These are phyloP conservation scores for Rhynchomys soricoides DNA, from an alignment of 2,113 vertebrate species.

Conservation along the genomic window DNA sequence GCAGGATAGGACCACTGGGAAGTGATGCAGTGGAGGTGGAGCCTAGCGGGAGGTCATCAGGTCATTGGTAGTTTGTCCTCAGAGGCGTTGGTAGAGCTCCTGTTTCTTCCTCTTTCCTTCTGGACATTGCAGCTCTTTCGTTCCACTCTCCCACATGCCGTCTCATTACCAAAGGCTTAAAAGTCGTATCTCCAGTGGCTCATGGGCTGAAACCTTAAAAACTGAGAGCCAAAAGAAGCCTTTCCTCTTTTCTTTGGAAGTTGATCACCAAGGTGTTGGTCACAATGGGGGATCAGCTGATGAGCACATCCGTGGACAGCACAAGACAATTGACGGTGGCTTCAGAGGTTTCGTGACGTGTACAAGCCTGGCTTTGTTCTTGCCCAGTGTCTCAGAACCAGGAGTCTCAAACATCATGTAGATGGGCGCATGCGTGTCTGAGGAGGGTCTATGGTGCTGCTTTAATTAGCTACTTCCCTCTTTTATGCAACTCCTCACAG, in stretches of 20 bases:
- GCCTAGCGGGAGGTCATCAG: background rate
- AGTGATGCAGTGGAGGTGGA: background rate
- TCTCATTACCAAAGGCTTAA: background rate
- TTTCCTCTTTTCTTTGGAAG: background rate
- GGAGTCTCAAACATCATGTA: background rate
- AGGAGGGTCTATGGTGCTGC: background rate
- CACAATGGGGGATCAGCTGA: background rate
- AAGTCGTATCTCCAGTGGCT: background rate
- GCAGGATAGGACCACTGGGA: background rate
- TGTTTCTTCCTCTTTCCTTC: background rate
- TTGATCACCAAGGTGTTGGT: no score
- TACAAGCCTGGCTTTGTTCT: background rate
- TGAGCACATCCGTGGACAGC: background rate
- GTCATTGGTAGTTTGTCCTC: background rate
- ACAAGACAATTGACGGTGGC: fast-evolving
- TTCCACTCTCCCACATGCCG: background rate
- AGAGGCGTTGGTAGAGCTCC: background rate
- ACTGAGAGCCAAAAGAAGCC: background rate
- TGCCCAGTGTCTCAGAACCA: background rate
- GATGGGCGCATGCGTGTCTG: background rate
- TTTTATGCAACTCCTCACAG: background rate
- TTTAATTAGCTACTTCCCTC: background rate
- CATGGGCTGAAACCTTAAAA: background rate
- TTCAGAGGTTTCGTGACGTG: background rate
- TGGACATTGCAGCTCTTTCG: background rate